A percentile compares a stretch with the other conserved stretches of the same genome.
Conservation (phyloP, 37 sponge, comb jelly and placozoan species). For the Dysidea cf. avara region DNA sequence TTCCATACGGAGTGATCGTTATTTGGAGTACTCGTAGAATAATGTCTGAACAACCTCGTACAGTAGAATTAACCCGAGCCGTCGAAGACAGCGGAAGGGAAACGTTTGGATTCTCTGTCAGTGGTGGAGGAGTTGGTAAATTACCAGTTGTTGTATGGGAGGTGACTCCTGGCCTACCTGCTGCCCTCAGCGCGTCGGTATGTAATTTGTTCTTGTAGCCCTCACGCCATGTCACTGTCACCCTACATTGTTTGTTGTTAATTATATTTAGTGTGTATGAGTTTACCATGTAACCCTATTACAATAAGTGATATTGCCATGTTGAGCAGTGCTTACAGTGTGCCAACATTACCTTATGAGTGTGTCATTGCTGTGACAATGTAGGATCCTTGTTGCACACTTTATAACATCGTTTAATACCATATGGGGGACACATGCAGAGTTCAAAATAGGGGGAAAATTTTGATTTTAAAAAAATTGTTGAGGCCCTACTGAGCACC, state of each 20-base stretch:
- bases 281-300: neutral
- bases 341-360: too few species aligned
- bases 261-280: too few species aligned
- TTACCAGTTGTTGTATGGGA: conserved; percentile 85
- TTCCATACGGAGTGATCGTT: too few species aligned
- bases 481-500: too few species aligned
- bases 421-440: too few species aligned
- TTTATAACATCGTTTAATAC: too few species aligned
- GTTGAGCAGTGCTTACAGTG: neutral
- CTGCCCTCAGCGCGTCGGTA: conserved; percentile 45
- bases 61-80: conserved; percentile 33
- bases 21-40: too few species aligned
- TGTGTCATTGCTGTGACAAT: too few species aligned
- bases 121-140: conserved; percentile 77
- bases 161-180: conserved; percentile 74
- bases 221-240: neutral
- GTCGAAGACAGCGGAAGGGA: conserved; percentile 7
- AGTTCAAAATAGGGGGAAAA: too few species aligned
- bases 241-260: neutral
- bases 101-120: conserved; percentile 83
- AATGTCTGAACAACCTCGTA: too few species aligned
- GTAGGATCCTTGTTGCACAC: too few species aligned
- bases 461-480: too few species aligned
- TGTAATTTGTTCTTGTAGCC: neutral
- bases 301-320: neutral